Evolutionary conservation across 1,140 invertebrate genomes (phyloP), one percentile per base, ranked within the genome.

Genomic region (Drosophila quadrilineata): DNA sequence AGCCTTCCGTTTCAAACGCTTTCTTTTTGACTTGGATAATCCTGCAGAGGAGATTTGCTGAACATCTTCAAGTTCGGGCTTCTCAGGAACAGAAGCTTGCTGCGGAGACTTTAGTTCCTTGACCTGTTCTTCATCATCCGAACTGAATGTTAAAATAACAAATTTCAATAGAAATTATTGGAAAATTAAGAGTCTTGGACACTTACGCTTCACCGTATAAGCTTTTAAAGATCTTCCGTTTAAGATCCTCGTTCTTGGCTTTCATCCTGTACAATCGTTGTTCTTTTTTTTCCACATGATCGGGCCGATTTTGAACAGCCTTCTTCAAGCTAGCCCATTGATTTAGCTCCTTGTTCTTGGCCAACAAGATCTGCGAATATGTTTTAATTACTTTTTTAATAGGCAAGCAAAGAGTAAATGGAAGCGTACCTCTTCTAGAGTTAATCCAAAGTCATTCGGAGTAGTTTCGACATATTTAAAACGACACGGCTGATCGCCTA

Each of bases 251-350:
- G 90, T 97, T 95, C 36, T 92, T 91, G 0, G 93, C 93, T 90
- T 96, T 97, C 52, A 93, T 92, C 56, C 93, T 89, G 88, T 95
- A 99, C 1, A 93, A 92, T 59, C 93, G 93, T 21, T 95, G 91
- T 68, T 99, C 97, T 54, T 94, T 94, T 63, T 92, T 91, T 90
- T 99, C 98, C 22, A 95, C 93, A 49, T 95, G 91, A 6, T 95
- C 93, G 0, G 94, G 92, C 36, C 95, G 92, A 71, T 95, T 93
- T 85, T 95, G 94, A n/a, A 94, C 92, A 6, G 96, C 94, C 90
- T 96, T 98, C 90, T 97, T 98, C 2, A 99, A 89, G 0, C 97
- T 96, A 80, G 94, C 96, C 98, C 98, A 99, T 67, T 93, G 93
- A 86, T 99, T 99, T 3, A 99, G 91, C 90, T 99, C 98, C 77